phyloP scores from a whole-genome alignment of 1,140 invertebrate species.

The Papilio xuthus region DNA sequence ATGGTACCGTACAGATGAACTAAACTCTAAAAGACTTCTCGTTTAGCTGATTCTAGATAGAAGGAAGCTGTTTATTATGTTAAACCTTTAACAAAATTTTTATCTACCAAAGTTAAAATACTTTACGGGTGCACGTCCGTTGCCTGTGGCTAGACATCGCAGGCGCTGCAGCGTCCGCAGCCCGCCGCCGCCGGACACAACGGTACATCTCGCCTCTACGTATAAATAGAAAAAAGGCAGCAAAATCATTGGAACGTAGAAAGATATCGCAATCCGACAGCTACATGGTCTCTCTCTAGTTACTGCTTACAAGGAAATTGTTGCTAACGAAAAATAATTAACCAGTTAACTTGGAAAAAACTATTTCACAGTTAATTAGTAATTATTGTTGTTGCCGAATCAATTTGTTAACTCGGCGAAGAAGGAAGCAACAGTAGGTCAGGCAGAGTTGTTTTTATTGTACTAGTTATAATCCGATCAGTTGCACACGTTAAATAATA shows the following conservation, averaged over 20 bases:
- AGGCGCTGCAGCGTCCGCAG: too few species aligned
- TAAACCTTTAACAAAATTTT: too few species aligned
- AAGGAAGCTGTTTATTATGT: too few species aligned
- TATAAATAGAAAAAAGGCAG: not conserved
- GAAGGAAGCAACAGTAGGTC: not conserved
- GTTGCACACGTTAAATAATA: too few species aligned
- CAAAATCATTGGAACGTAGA: not conserved
- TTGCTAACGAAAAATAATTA: not conserved
- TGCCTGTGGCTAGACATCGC: too few species aligned
- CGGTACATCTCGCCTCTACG: not conserved
- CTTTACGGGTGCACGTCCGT: too few species aligned
- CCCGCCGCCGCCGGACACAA: not conserved
- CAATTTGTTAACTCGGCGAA: constrained; percentile 16
- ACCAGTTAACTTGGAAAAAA: not conserved
- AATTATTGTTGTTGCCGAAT: constrained; percentile 41
- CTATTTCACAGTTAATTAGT: constrained; percentile 35
- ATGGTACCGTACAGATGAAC: too few species aligned
- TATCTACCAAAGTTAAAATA: too few species aligned
- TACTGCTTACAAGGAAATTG: not conserved
- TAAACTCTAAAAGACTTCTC: too few species aligned
- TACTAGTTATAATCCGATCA: not conserved
- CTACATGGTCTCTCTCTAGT: not conserved
- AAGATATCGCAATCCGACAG: not conserved
- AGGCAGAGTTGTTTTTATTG: not conserved
- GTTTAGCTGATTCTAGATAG: too few species aligned